These are phyloP conservation scores for Amblyopsis hoosieri DNA, from an alignment of 2,797 vertebrate genomes.

Conservation along the genomic window DNA sequence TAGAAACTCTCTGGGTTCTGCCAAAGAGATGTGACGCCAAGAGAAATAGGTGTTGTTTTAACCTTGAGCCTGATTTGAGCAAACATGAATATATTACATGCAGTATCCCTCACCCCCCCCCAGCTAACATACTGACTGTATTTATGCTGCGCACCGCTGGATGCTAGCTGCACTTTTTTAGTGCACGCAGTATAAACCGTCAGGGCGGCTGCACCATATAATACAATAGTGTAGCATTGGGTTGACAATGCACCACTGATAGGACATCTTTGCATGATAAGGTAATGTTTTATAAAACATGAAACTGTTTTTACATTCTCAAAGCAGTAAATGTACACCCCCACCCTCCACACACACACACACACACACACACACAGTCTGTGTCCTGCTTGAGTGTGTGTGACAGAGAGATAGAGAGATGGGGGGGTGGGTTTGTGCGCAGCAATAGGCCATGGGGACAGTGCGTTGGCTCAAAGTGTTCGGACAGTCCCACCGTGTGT, in stretches of 20 bases:
- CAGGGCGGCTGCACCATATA: constrained; percentile 57
- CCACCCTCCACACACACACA: constrained; percentile 15
- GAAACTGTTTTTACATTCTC: background rate
- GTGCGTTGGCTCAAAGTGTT: constrained; percentile 73
- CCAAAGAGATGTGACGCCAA: constrained; percentile 74
- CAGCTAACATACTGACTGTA: constrained; percentile 54
- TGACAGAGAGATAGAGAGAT: constrained; percentile 18
- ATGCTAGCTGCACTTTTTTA: constrained; percentile 63
- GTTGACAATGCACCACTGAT: constrained; percentile 38
- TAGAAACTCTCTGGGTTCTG: constrained; percentile 63
- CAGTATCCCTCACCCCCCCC: constrained; percentile 50
- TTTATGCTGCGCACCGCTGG: constrained; percentile 53
- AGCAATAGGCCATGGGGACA: constrained; percentile 40
- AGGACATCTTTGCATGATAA: background rate
- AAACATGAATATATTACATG: constrained; percentile 79
- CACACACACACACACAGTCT: constrained; percentile 32
- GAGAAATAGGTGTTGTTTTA: constrained; percentile 79
- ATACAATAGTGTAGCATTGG: constrained; percentile 42
- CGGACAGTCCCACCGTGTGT: constrained; percentile 75
- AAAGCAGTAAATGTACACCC: background rate
- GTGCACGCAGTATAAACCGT: constrained; percentile 61
- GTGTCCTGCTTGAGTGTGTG: background rate
- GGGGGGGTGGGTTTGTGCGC: background rate
- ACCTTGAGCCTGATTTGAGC: constrained; percentile 79
- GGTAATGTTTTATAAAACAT: background rate